Base-by-base conservation (phyloP, 1,140 invertebrate genomes). In the Lethocerus indicus region DNA sequence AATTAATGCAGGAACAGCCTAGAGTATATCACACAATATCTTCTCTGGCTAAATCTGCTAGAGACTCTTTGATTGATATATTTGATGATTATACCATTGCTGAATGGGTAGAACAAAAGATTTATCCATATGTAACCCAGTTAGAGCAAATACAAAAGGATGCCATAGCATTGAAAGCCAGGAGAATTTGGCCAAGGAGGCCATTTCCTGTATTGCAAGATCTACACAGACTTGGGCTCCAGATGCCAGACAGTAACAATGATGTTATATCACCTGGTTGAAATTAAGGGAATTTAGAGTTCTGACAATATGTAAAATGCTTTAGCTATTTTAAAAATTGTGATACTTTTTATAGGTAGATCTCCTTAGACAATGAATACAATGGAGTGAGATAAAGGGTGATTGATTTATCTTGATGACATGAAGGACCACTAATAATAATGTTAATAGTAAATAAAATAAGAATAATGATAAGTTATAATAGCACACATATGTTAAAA, bases 71-170 rank as follows among this genome's bases (percentile, higher is more conserved):
- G 61, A 64, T 64, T 28, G 76, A 75, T 39, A 71, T 83, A 50
- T 85, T 77, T 56, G 83, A 87, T 57, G 71, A 76, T 53, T 80
- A 73, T 56, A 86, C 82, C 1, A 71, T 83, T 40, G 62, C 72
- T 0, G 83, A 87, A 58, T 87, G 83, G 75, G 68, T 87, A 23
- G 82, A 86, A 60, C 75, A 75, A 27, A 72, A 72, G 41, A 59
- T 78, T 9, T 66, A 63, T 49, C 75, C 77, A 13, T 56, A 72
- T 16, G 66, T 75, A 26, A 61, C 70, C 9, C 67, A 70, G 58
- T 53, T 78, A 37, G 71, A 70, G 42, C 55, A 64, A 23, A 58
- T 79, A 14, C 67, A 68, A 59, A 64, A 67, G 27, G 67, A 72
- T 20, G 71, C 71, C n/a, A 63, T 65, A n/a, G 64, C 64, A 28